A percentile compares a stretch with the other conserved stretches of the same genome.
phyloP scores from a whole-genome alignment of 2,888 invertebrate species.

The Plebejus argus region DNA sequence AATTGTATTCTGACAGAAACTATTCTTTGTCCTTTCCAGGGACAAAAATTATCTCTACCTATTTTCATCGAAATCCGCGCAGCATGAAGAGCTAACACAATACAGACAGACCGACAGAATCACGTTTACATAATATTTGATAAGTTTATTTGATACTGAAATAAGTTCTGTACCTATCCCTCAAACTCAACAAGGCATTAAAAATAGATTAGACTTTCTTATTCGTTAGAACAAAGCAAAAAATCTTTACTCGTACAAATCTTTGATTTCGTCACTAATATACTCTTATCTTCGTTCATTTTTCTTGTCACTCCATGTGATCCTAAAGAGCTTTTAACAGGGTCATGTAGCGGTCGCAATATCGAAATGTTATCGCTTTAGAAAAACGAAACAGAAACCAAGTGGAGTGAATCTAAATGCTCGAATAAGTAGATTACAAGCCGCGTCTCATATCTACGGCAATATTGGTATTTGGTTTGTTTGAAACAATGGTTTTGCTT shows the following conservation, averaged over 20 bases:
- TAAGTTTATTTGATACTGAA: background rate
- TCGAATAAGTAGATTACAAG: conserved; percentile 4
- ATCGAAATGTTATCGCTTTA: conserved; percentile 20
- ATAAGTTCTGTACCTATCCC: background rate
- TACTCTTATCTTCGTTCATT: background rate
- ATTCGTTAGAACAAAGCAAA: background rate
- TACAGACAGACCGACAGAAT: too few species aligned
- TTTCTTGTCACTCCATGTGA: background rate
- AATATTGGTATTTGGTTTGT: background rate
- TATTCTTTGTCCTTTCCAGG: too few species aligned
- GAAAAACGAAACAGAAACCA: conserved; percentile 19
- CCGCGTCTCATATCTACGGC: background rate
- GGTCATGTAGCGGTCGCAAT: background rate
- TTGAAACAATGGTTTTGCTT: conserved; percentile 3
- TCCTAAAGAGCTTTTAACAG: background rate
- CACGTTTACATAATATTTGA: too few species aligned
- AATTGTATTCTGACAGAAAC: too few species aligned
- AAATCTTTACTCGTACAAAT: background rate
- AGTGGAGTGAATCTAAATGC: conserved; percentile 10
- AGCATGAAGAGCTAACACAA: background rate
- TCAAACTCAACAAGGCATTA: background rate
- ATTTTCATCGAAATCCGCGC: background rate
- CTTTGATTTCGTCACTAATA: background rate
- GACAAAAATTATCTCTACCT: too few species aligned
- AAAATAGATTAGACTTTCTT: background rate